These are phyloP conservation scores for Lasiurus cinereus DNA, from an alignment of 2,113 vertebrate genomes.

Conservation along the genomic window DNA sequence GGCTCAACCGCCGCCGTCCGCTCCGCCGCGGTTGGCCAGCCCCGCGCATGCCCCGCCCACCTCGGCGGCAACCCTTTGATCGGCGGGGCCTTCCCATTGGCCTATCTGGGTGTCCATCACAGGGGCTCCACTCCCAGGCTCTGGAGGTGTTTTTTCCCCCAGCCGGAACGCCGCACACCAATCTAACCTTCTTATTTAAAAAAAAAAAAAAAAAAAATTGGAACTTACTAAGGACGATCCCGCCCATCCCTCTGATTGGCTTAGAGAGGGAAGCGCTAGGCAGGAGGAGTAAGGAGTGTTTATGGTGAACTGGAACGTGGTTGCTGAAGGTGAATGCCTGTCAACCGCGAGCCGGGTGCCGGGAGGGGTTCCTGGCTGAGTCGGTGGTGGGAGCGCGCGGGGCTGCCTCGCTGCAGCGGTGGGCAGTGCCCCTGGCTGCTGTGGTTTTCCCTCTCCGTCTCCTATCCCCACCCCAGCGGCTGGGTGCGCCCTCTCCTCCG, in stretches of 20 bases:
- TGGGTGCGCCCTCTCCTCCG: not conserved
- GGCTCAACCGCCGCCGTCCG: conserved; percentile 73
- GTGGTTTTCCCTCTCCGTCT: not conserved
- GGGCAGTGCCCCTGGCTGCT: not conserved
- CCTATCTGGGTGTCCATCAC: not conserved
- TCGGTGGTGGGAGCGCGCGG: fast-evolving
- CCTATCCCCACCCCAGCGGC: not conserved
- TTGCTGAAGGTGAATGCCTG: conserved; percentile 48
- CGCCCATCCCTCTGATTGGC: conserved; percentile 76
- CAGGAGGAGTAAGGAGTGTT: conserved; percentile 69
- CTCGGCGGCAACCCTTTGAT: not conserved
- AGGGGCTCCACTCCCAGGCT: conserved; percentile 41
- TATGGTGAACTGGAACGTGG: conserved; percentile 47
- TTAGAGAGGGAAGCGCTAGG: not conserved
- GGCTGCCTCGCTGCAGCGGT: not conserved
- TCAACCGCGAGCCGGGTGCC: not conserved
- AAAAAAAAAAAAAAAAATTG: conserved; percentile 51
- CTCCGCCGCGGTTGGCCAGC: conserved; percentile 74
- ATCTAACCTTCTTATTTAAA: not conserved
- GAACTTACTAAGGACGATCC: conserved; percentile 49
- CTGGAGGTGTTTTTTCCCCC: not conserved
- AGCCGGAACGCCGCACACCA: not conserved
- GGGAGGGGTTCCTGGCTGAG: conserved; percentile 32
- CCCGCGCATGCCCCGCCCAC: conserved; percentile 60
- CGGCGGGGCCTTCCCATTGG: not conserved